Percentiles rank a stretch among this genome's conserved stretches.
phyloP scores from a whole-genome alignment of 2,113 vertebrate genomes.

The Zosterops lateralis region DNA sequence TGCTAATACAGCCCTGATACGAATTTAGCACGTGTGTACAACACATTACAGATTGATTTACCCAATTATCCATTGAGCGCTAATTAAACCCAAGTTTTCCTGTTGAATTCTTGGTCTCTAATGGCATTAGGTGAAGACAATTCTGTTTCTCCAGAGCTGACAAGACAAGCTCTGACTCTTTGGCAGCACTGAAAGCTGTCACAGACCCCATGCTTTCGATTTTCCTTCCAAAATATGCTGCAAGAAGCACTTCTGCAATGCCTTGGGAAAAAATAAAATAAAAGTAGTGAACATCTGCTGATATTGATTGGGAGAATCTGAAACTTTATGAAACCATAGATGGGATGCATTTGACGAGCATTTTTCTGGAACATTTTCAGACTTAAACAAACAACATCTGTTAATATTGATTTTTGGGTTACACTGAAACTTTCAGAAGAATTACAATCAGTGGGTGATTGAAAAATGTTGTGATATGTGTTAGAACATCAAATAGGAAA shows the following conservation, averaged over 20 bases:
- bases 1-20: conserved; percentile 49
- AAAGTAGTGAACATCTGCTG: conserved; percentile 70
- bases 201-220: neutral
- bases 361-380: conserved; percentile 68
- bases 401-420: conserved; percentile 71
- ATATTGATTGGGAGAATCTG: conserved; percentile 69
- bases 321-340: conserved; percentile 71
- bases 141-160: conserved; percentile 64
- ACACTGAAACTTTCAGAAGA: conserved; percentile 43
- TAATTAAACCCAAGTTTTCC: conserved; percentile 77
- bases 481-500: conserved; percentile 24
- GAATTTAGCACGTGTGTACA: conserved; percentile 26
- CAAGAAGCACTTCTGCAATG: conserved; percentile 60
- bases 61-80: conserved; percentile 73
- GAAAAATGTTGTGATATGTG: conserved; percentile 23
- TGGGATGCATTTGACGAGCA: conserved; percentile 53
- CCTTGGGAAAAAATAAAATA: conserved; percentile 66
- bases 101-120: conserved; percentile 78
- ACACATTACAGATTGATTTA: conserved; percentile 66
- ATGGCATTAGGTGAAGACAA: conserved; percentile 67
- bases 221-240: conserved; percentile 54
- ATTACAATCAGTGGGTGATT: conserved; percentile 42
- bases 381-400: conserved; percentile 75
- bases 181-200: conserved; percentile 42
- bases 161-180: neutral